phyloP scores from a whole-genome alignment of 2,888 invertebrate species.

The Drosophila quinaria region DNA sequence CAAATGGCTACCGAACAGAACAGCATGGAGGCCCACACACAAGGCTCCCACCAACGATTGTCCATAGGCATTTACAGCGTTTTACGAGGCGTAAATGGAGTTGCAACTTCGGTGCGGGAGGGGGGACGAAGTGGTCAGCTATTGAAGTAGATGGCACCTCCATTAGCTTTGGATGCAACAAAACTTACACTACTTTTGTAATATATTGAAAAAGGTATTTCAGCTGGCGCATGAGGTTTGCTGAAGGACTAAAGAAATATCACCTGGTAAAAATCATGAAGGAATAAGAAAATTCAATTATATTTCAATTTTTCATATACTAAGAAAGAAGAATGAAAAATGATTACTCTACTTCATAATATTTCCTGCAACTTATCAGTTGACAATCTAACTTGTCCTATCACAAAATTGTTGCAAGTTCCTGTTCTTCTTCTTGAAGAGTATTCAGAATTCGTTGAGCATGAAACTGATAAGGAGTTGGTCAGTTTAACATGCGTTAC shows the following conservation, averaged over 20 bases:
- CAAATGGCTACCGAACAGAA: constrained; percentile 64
- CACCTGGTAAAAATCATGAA: neutral
- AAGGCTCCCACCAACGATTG: constrained; percentile 28
- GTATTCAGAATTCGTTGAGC: constrained; percentile 16
- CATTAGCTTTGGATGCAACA: constrained; percentile 51
- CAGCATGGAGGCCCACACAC: constrained; percentile 54
- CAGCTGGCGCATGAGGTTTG: neutral
- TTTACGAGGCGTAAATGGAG: constrained; percentile 56
- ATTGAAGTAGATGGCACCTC: constrained; percentile 49
- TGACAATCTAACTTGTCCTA: neutral
- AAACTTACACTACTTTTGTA: constrained; percentile 5
- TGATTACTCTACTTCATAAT: too few relatives aligned
- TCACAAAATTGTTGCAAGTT: neutral
- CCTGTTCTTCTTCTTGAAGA: neutral
- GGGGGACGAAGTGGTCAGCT: neutral
- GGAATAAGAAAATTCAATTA: too few relatives aligned
- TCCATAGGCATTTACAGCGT: constrained; percentile 52
- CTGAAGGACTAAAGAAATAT: neutral
- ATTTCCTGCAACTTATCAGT: too few relatives aligned
- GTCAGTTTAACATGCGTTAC: constrained; percentile 48
- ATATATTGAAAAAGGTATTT: neutral
- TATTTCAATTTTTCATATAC: too few relatives aligned
- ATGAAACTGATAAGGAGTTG: neutral
- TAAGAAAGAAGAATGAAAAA: neutral
- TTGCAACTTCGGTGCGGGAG: constrained; percentile 1